Evolutionary conservation across 1,140 invertebrate species (phyloP), one percentile per base, ranked within the genome.

Genomic region (Potamilus streckersoni): DNA sequence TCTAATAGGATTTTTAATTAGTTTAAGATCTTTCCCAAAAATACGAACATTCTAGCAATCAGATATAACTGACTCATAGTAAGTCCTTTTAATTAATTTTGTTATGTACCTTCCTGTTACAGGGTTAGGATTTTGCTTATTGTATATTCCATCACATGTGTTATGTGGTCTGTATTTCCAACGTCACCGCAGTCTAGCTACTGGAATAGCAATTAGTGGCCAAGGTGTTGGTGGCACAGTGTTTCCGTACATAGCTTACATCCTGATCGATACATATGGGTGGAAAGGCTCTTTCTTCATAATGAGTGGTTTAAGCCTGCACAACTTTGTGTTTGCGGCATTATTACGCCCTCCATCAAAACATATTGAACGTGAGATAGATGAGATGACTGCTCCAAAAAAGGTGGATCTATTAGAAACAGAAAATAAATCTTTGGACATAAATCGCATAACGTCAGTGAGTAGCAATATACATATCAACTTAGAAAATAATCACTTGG

Each of bases 201-300:
- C 96, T 2, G 96, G 96, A 16, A 94, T 98, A 61, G 95, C 95
- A 0, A 97, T 97, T 2, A 97, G 96, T 86, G 97, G 97, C 15
- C 97, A 96, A 2, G 97, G 97, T 20, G 95, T 97, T 38, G 93
- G 93, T 0, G 95, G 94, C 2, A 95, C 97, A 84, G 85, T 96
- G 0, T 95, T 74, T 93, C 95, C 23, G 8, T 83, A 85, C 13
- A 86, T 97, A 38, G 93, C 93, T 17, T 90, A 91, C 31, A 79
- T 85, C 2, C 90, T 97, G 2, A 92, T 96, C n/a, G 85, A 92
- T 0, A 80, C 88, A 1, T 92, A 92, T 59, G 93, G 93, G 2
- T 98, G 96, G 96, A 92, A 93, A 76, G 88, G 89, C 5, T 93
- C 95, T 0, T 84, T 97, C 17, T 92, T 98, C 19, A 94, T 99